These are phyloP conservation scores for Bombus polaris DNA, from an alignment of 1,140 invertebrate genomes.

Conservation along the genomic window DNA sequence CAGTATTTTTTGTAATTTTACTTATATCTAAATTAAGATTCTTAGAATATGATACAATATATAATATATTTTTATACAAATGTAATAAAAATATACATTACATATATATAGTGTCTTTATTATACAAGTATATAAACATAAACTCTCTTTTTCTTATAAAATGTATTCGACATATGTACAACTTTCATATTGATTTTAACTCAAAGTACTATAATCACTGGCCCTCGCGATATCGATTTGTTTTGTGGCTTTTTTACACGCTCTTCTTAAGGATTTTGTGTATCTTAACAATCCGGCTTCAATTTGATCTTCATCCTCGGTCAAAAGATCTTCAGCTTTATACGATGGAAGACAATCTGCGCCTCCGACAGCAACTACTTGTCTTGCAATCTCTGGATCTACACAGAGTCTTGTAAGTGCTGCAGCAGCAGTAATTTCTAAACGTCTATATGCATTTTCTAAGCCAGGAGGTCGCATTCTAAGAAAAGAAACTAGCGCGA, in stretches of 20 bases:
- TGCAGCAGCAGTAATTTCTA: constrained; percentile 93
- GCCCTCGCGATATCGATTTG: constrained; percentile 85
- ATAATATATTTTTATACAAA: constrained; percentile 15
- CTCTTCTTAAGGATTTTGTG: constrained; percentile 83
- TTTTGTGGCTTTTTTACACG: constrained; percentile 82
- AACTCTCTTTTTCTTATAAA: background rate
- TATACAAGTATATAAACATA: constrained; percentile 17
- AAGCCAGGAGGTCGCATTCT: constrained; percentile 85
- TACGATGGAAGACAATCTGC: constrained; percentile 87
- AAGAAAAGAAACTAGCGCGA: constrained; percentile 90
- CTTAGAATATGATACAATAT: constrained; percentile 4
- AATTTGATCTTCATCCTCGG: constrained; percentile 78
- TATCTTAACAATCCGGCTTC: constrained; percentile 82
- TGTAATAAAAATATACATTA: constrained; percentile 7
- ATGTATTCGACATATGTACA: constrained; percentile 48
- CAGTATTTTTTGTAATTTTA: constrained; percentile 11
- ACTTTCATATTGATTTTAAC: constrained; percentile 26
- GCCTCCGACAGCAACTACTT: constrained; percentile 90
- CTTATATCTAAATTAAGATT: constrained; percentile 16
- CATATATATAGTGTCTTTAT: background rate
- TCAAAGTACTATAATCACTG: constrained; percentile 85
- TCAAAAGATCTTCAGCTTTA: constrained; percentile 85
- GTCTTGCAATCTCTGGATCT: constrained; percentile 87
- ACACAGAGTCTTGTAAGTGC: constrained; percentile 92
- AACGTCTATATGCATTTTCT: constrained; percentile 87